Evolutionary conservation across 2,888 invertebrate genomes (phyloP), one percentile per base, ranked within the genome.

Genomic region (Platycnemis pennipes): DNA sequence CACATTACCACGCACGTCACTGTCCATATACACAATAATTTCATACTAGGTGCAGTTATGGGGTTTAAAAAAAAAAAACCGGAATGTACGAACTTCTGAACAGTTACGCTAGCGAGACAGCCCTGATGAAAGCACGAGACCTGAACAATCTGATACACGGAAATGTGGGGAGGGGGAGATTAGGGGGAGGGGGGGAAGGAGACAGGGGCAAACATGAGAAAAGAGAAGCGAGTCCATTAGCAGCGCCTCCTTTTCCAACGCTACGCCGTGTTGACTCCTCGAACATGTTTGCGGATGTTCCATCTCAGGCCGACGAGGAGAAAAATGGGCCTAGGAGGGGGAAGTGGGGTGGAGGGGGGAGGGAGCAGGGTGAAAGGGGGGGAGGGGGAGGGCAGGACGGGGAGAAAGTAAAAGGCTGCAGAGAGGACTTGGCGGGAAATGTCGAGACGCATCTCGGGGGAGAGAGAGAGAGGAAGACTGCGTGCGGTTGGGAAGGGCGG

Each of bases 251-350:
- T 77, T 77, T 77, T 77, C 77, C 77, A 37, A 31, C 77, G 77
- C 77, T 37, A 77, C 11, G 37, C 37, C 26, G 13, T 37, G 31
- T 77, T 77, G 77, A 77, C 77, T 77, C 77, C 77, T 77, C 77
- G 77, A 63, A 37, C 77, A 77, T 77, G 77, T 77, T 77, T 77
- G 77, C 77, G 77, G 77, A 77, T 37, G 77, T 77, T 77, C 77
- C 77, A 77, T 77, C 77, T 77, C 77, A 16, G 77, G 77, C 77
- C 31, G 77, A 31, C 77, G 77, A 63, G 63, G 63, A 37, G 37
- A 26, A 37, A 77, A 63, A 63, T 22, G 8, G 49, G n/a, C n/a
- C n/a, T n/a, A n/a, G n/a, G n/a, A 53, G 11, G 53, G 53, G 8
- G 16, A 13, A 19, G 2, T 53, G 11, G 53, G 88, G 37, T 44